These are phyloP conservation scores for Sinhomidia bicolor DNA, from an alignment of 2,888 invertebrate species.

Conservation along the genomic window DNA sequence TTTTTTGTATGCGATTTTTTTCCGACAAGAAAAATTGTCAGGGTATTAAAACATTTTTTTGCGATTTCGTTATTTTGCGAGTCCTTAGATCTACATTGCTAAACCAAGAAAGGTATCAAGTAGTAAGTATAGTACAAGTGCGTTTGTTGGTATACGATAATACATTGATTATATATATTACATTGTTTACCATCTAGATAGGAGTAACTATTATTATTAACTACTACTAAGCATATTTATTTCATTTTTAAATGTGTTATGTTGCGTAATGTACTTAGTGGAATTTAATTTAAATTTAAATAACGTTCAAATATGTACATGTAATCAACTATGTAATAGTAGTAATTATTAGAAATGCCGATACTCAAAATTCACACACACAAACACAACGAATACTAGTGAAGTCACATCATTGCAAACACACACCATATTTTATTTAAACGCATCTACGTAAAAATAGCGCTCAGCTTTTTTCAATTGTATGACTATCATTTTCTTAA, in stretches of 20 bases:
- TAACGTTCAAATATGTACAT: not conserved
- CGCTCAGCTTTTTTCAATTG: not conserved
- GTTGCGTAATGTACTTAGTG: too few species aligned
- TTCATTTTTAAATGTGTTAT: too few species aligned
- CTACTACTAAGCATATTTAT: not conserved
- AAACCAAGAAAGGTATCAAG: slow-evolving; percentile 64
- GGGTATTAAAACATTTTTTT: slow-evolving; percentile 75
- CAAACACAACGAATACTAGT: too few species aligned
- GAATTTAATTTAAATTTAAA: not conserved
- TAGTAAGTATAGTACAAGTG: slow-evolving; percentile 53
- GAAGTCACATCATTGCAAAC: too few species aligned
- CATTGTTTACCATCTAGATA: too few species aligned
- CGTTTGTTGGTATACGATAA: slow-evolving; percentile 20
- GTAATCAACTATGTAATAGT: not conserved
- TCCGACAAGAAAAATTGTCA: slow-evolving; percentile 68
- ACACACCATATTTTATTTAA: too few species aligned
- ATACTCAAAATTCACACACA: too few species aligned
- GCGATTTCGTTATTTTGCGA: slow-evolving; percentile 73
- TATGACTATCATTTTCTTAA: not conserved
- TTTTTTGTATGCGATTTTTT: slow-evolving; percentile 56
- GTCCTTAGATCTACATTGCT: slow-evolving; percentile 32
- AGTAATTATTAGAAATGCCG: too few species aligned
- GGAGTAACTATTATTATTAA: too few species aligned
- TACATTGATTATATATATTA: too few species aligned
- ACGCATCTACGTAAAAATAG: too few species aligned